Evolutionary conservation across 2,888 invertebrate species (phyloP).

Genomic region (Spisula subtruncata): DNA sequence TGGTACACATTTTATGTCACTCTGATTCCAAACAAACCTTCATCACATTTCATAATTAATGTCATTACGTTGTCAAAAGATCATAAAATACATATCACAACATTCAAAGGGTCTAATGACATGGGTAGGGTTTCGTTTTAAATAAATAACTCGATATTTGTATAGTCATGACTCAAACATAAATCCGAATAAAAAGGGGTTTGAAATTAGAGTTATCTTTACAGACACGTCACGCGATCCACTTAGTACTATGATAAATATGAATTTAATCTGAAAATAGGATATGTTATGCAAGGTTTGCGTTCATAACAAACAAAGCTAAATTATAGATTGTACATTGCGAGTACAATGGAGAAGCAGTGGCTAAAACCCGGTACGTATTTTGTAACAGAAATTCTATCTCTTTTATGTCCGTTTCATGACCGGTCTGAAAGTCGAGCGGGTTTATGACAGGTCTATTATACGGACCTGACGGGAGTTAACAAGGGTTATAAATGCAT

Average conservation of each 20-base stretch:
- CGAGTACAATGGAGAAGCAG: conserved; percentile 7
- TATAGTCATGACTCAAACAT: not conserved
- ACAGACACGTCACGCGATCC: not conserved
- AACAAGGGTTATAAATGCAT: conserved; percentile 62
- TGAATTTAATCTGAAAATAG: conserved; percentile 12
- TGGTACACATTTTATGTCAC: not conserved
- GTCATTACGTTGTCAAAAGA: not conserved
- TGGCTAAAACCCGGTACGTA: conserved; percentile 35
- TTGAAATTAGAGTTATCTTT: not conserved
- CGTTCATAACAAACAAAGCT: conserved; percentile 11
- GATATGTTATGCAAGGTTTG: conserved; percentile 1
- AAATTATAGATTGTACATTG: conserved; percentile 47
- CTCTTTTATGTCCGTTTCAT: conserved; percentile 67
- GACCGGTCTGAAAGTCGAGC: conserved; percentile 47
- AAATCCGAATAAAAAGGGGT: not conserved
- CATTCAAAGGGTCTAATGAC: not conserved
- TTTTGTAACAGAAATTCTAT: conserved; percentile 53
- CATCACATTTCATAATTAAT: conserved; percentile 12
- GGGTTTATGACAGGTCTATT: conserved; percentile 58
- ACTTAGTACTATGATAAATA: conserved; percentile 7
- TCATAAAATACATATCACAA: not conserved
- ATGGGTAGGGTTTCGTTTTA: conserved; percentile 5
- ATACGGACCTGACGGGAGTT: conserved; percentile 47
- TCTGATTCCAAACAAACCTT: not conserved
- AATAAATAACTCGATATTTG: not conserved